Evolutionary conservation across 2,797 vertebrate species (phyloP), one percentile per base, ranked within the genome.

Genomic region (Phoebastria nigripes): DNA sequence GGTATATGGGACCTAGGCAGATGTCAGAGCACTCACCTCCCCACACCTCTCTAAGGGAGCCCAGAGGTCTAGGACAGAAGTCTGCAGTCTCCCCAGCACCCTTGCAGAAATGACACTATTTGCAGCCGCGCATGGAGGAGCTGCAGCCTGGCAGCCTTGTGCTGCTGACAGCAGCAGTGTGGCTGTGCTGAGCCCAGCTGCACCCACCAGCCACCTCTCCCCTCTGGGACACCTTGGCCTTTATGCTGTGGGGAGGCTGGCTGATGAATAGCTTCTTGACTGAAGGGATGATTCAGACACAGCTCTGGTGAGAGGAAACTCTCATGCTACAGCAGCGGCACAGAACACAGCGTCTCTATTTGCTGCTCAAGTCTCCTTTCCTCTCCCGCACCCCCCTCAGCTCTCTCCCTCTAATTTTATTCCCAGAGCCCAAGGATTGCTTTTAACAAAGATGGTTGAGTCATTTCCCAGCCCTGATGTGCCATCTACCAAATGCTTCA

Each of bases 381-480:
- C 41, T 35, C 56, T 91, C 76, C 78, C 26, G 6, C 86, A 51
- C 29, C 33, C 52, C 54, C 49, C 56, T 86, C 81, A 47, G 44
- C 94, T 96, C 69, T 90, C 71, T 79, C 89, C 90, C 92, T 80
- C 80, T 81, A 42, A 62, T 92, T 91, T 89, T 65, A 66, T 87
- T 90, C 89, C 69, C 93, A 84, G 67, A 91, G 55, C 35, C 3
- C 10, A 70, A 54, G 15, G 46, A 92, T 41, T 89, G 91, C 93
- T 93, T 94, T 93, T 89, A 92, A 91, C 93, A 94, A 83, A 91
- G 84, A 46, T 3, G 5, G 80, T 67, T 96, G 97, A 97, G 88
- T 96, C 96, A 97, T 87, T 97, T 95, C 90, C 90, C 93, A 92
- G 80, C 71, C 73, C 59, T 70, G 89, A 95, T 89, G 82, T 81